Evolutionary conservation across 2,888 invertebrate genomes (phyloP), one percentile per base, ranked within the genome.

Genomic region (Achlya flavicornis): DNA sequence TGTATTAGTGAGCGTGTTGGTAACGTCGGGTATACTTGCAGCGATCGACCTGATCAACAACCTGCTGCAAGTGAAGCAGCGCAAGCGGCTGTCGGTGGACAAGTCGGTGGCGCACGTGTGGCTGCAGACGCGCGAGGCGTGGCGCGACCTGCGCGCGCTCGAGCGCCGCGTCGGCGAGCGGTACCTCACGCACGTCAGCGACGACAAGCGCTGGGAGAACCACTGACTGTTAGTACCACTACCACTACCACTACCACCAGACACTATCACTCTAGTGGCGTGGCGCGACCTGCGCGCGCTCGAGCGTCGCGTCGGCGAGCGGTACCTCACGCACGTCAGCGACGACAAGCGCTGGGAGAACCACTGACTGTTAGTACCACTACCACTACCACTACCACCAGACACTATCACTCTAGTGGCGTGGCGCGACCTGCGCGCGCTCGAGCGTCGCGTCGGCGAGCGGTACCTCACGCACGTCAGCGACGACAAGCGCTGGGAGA

Each of bases 41-140:
- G 99, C 99, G 67, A 98, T 99, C 88, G 99, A 99, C 93, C 95
- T 99, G 78, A 99, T 99, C 83, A 99, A 98, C 93, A 99, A 99
- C 93, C 94, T 99, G 80, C 95, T 99, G 68, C 99, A 99, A 97
- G 99, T 98, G 72, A 98, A 98, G 91, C 98, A 98, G 87, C 95
- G 98, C 79, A 99, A 99, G 91, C 96, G 99, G 33, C 98, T 96
- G 83, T 98, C 98, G 0, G 99, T 99, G 64, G 99, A 99, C 93
- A 99, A 99, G 94, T 98, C 99, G 66, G 95, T 99, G 71, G 95
- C 96, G 78, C 99, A 99, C 91, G 95, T 97, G 75, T 99, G 99
- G 99, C 95, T 99, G 74, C 99, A 99, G 96, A 98, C 98, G 88
- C 97, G 97, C 85, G 96, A 98, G 88, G 98, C 99, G 6, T 99